These are phyloP conservation scores for Sogatella furcifera DNA, from an alignment of 1,140 invertebrate species.

Conservation along the genomic window DNA sequence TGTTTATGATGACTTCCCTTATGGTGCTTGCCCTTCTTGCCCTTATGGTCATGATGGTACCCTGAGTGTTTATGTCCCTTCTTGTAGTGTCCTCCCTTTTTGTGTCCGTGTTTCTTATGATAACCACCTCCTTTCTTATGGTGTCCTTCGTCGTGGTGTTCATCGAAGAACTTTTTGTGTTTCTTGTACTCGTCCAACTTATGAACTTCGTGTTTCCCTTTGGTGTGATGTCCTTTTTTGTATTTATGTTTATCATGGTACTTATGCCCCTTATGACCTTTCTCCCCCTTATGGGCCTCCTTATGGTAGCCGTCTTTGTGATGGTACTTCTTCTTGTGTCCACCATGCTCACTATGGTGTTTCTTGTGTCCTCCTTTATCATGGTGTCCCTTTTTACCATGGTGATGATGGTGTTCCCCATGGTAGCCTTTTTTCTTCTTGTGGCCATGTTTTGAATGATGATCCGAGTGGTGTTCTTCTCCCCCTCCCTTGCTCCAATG, in stretches of 20 bases:
- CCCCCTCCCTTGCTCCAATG: slow-evolving; percentile 42
- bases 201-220: slow-evolving; percentile 53
- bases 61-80: slow-evolving; percentile 56
- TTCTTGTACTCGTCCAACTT: slow-evolving; percentile 62
- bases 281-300: slow-evolving; percentile 43
- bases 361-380: slow-evolving; percentile 52
- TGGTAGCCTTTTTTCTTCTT: slow-evolving; percentile 45
- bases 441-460: slow-evolving; percentile 43
- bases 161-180: slow-evolving; percentile 55
- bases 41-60: slow-evolving; percentile 47
- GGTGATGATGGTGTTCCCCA: slow-evolving; percentile 47
- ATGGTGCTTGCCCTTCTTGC: slow-evolving; percentile 47
- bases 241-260: slow-evolving; percentile 48
- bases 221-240: slow-evolving; percentile 50
- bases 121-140: slow-evolving; percentile 47
- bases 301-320: slow-evolving; percentile 34
- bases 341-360: slow-evolving; percentile 48
- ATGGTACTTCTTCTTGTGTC: slow-evolving; percentile 52
- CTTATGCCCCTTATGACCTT: slow-evolving; percentile 52
- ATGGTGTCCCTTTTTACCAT: slow-evolving; percentile 54
- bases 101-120: slow-evolving; percentile 46
- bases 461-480: slow-evolving; percentile 43
- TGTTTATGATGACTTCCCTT: slow-evolving; percentile 47
- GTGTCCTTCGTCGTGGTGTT: slow-evolving; percentile 48
- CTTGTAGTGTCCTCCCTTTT: slow-evolving; percentile 63